Evolutionary conservation across 2,797 vertebrate genomes (phyloP), one percentile per base, ranked within the genome.

Genomic region (Hemibagrus guttatus): DNA sequence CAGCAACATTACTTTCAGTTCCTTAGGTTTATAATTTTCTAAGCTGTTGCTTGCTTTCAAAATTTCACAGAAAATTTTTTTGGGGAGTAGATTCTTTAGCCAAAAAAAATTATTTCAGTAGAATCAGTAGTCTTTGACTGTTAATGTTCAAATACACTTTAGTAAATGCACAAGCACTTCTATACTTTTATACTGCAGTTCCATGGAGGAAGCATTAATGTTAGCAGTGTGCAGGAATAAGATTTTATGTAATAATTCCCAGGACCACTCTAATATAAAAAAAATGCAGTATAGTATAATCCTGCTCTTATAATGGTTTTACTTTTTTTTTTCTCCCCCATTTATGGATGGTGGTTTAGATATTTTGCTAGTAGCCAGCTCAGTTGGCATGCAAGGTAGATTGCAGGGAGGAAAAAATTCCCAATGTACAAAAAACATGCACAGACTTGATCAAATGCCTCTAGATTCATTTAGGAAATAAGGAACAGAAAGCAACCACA

Each of bases 371-470:
- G 23, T 17, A 39, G 46, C 28, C 75, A 58, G 31, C 11, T 39
- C 35, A 58, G 31, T 39, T 58, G 19, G 75, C 31, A 58, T 58
- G 19, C 17, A 54, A 54, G 54, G n/a, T 59, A 59, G 54, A 59
- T 39, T 35, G 54, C 6, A 14, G 31, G 42, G 17, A 14, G 4
- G 6, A 8, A 56, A 14, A 26, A 61, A 16, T 0, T 16, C 58
- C 78, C 78, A 61, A 56, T 39, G 31, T 59, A 23, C 23, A 26
- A n/a, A 14, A 63, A 63, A 63, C 79, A 81, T 81, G 79, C 28
- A 64, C 39, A 64, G 39, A 14, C 79, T 49, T 64, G 39, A 64
- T 46, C 4, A 35, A 81, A 2, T 63, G 14, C 7, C 79, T 7
- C 14, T n/a, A 63, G 35, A 81, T 46, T 42, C 1, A 42, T 63